phyloP scores from a whole-genome alignment of 2,888 invertebrate genomes.

The Thecocarcelia acutangulata region DNA sequence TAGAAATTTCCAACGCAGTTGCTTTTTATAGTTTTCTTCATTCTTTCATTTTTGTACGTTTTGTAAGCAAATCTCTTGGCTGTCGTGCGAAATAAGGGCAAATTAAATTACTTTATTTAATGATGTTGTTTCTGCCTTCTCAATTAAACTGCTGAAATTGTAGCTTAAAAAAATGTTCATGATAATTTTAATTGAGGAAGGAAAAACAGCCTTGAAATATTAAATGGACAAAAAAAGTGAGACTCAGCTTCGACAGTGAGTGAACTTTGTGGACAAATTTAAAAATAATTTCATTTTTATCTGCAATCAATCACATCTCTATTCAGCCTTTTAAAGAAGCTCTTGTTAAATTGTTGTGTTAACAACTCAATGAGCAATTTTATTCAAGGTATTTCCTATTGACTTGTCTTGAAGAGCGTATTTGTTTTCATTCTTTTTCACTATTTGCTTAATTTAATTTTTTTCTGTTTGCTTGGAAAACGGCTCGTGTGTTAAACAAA shows the following conservation, averaged over 20 bases:
- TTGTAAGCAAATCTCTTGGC: neutral
- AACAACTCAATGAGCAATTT: neutral
- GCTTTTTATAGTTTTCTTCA: neutral
- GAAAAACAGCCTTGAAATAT: too few relatives aligned
- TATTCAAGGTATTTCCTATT: slow-evolving; percentile 15
- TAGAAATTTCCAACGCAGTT: neutral
- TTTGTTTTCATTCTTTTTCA: neutral
- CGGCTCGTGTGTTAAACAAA: neutral
- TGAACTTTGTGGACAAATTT: too few relatives aligned
- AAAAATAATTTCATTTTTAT: too few relatives aligned
- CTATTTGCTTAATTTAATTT: slow-evolving; percentile 37
- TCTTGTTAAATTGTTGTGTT: too few relatives aligned
- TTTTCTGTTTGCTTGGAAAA: neutral
- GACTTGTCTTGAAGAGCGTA: slow-evolving; percentile 4
- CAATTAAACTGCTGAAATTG: neutral
- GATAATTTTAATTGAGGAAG: too few relatives aligned
- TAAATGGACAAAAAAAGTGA: too few relatives aligned
- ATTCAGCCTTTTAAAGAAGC: too few relatives aligned
- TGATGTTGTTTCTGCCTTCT: neutral
- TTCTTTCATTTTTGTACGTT: neutral
- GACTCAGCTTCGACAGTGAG: too few relatives aligned
- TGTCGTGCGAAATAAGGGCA: neutral
- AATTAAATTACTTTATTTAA: neutral
- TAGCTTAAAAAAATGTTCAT: too few relatives aligned
- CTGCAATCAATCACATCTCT: too few relatives aligned